Evolutionary conservation across 2,797 vertebrate genomes (phyloP), one percentile per base, ranked within the genome.

Genomic region (Anas capensis): DNA sequence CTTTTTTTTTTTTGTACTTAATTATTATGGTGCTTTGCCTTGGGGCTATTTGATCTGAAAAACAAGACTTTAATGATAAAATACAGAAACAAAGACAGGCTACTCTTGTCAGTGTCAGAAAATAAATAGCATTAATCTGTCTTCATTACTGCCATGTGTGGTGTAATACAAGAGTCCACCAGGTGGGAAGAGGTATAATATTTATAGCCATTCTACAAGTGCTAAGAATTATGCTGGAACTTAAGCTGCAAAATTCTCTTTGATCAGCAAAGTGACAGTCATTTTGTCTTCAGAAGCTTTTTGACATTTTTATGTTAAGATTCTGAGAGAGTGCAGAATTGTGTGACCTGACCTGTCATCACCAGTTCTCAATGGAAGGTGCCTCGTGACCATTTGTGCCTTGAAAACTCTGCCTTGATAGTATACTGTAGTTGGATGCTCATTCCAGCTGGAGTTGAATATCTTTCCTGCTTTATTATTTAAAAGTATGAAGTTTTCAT

Each of bases 101-200:
- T 96, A 78, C 81, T 97, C 88, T 97, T 97, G 96, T 97, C 97
- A 96, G 69, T 97, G 97, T 98, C 98, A 98, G 97, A 94, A 97
- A 98, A 98, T 97, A 98, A 98, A 98, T 97, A 98, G 93, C 95
- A 82, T 95, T 98, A 98, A 98, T 99, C 97, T 97, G 95, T 98
- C 98, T 99, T 99, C 98, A 98, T 99, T 98, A 98, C 92, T 96
- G 90, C 89, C 80, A 11, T 83, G 87, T 72, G 86, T 89, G 42
- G 86, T 96, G 93, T 96, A 97, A 93, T 95, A 81, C 71, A 75
- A 70, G 72, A 93, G 82, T 96, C 88, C 90, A 89, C 94, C 94
- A 97, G 95, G 94, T 96, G 87, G 96, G 94, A 97, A 86, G 73
- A 85, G 65, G 60, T 84, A 76, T 82, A 88, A 96, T 83, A 75